Base-by-base conservation (phyloP, 2,797 vertebrate species). In the Sebastes oblongus region DNA sequence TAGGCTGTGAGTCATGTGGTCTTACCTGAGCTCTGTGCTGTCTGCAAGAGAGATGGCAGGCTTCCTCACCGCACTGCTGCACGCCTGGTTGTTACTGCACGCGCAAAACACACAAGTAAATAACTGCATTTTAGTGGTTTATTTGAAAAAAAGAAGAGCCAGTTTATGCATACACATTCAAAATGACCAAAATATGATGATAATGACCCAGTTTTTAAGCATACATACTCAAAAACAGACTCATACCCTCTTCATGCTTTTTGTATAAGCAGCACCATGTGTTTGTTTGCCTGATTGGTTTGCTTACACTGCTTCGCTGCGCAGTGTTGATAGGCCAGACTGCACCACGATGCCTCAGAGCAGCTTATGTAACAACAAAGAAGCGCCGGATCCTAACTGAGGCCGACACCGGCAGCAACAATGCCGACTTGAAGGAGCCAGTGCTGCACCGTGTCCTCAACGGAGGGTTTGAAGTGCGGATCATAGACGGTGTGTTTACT, bases 41-140 rank as follows among this genome's bases (percentile, higher is more conserved):
- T 99, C 98, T 0, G 98, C 98, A 2, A 99, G 96, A 8, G 98
- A 99, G 90, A 99, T 97, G 80, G 98, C 98, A 0, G 98, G 98
- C 70, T 99, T 99, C 91, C 98, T 94, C 73, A 98, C 94, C 1
- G 98, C 97, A 0, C 96, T 98, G 95, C 97, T 97, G 88, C 97
- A 98, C 0, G 98, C 97, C 92, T 99, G 98, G 92, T 94, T 99
- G 95, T 99, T 98, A 91, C 98, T 99, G 95, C 25, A 81, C 3
- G 61, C 55, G 80, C 62, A 79, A 11, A 68, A 18, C 20, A 65
- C 29, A 71, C 24, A 68, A 24, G 18, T 5, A 50, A 61, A 66
- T 13, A 58, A 16, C 14, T 1, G 32, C 11, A 16, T 62, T 74
- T 69, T 24, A 25, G 24, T 27, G 25, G 27, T 52, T 72, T 36